phyloP scores from a whole-genome alignment of 30 jellyfish, hydroid and myxozoan genomes.

The Hydra vulgaris region DNA sequence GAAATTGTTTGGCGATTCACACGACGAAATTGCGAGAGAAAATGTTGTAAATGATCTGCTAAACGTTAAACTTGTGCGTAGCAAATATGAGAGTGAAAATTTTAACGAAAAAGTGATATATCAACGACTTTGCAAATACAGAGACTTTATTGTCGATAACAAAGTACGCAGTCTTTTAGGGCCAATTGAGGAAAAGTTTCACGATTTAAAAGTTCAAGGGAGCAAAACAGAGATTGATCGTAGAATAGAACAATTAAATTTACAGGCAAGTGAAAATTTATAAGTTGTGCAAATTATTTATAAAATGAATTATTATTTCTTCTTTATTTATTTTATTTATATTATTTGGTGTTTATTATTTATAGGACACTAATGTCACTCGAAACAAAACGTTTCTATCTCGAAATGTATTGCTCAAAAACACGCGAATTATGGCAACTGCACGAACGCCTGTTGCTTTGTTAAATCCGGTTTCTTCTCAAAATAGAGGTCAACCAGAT shows the following conservation, averaged over 20 bases:
- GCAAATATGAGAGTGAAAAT: slow-evolving; percentile 19
- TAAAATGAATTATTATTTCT: too few relatives aligned
- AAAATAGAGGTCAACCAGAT: slow-evolving; percentile 14
- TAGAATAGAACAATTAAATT: slow-evolving; percentile 48
- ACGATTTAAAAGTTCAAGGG: slow-evolving; percentile 62
- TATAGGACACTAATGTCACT: background rate
- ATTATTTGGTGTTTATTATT: background rate
- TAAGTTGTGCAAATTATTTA: too few relatives aligned
- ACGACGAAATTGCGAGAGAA: slow-evolving; percentile 60
- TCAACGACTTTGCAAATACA: slow-evolving; percentile 70
- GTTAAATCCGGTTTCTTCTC: slow-evolving; percentile 3
- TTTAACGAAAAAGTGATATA: slow-evolving; percentile 52
- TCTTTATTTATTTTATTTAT: background rate
- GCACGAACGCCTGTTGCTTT: slow-evolving; percentile 72
- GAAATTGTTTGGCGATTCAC: slow-evolving; percentile 83
- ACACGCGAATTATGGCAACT: slow-evolving; percentile 67
- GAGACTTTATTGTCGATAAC: slow-evolving; percentile 75
- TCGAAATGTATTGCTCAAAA: slow-evolving; percentile 20
- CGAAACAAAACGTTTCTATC: background rate
- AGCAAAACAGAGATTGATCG: slow-evolving; percentile 70
- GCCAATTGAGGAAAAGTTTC: slow-evolving; percentile 52
- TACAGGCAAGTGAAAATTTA: slow-evolving; percentile 3
- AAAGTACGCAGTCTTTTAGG: slow-evolving; percentile 63
- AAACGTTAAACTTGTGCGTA: slow-evolving; percentile 61
- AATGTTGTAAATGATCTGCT: slow-evolving; percentile 75